Conservation (phyloP, 2,888 invertebrate species). For the Poecilobothrus nobilitatus region DNA sequence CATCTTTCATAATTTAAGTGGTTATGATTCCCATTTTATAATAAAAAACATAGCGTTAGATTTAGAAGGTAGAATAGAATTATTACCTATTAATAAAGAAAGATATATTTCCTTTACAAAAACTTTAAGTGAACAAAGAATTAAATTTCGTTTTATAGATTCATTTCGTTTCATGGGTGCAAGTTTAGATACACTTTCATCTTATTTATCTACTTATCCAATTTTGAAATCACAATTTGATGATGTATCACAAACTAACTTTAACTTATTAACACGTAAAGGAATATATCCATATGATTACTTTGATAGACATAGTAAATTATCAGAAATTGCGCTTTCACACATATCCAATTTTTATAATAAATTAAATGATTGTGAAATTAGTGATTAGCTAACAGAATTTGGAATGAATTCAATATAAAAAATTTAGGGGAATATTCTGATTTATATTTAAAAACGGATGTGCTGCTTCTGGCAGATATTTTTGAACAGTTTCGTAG, state of each 20-base stretch:
- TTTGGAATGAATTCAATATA: no score
- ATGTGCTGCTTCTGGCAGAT: constrained; percentile 32
- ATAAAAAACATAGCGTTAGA: constrained; percentile 16
- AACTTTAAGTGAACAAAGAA: neutral
- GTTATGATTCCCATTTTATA: constrained; percentile 24
- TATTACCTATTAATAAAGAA: no score
- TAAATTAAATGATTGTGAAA: no score
- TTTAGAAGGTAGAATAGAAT: neutral
- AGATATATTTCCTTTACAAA: neutral
- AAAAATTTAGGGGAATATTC: no score
- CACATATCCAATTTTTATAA: constrained; percentile 24
- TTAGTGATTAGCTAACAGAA: no score
- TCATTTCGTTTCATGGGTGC: constrained; percentile 15
- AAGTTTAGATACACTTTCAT: constrained; percentile 14
- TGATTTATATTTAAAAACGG: no score
- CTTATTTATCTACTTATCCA: neutral
- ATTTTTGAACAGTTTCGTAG: constrained; percentile 15
- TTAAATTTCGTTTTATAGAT: constrained; percentile 19
- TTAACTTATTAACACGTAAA: no score
- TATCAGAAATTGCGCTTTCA: constrained; percentile 23
- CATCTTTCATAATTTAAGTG: no score
- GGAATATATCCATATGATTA: constrained; percentile 35
- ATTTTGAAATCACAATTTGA: neutral
- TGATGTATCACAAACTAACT: constrained; percentile 25
- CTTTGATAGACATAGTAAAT: constrained; percentile 22